A percentile compares a stretch with the other conserved stretches of the same genome.
Evolutionary conservation across 2,888 invertebrate genomes (phyloP).

Genomic region (Amphipoea lucens): DNA sequence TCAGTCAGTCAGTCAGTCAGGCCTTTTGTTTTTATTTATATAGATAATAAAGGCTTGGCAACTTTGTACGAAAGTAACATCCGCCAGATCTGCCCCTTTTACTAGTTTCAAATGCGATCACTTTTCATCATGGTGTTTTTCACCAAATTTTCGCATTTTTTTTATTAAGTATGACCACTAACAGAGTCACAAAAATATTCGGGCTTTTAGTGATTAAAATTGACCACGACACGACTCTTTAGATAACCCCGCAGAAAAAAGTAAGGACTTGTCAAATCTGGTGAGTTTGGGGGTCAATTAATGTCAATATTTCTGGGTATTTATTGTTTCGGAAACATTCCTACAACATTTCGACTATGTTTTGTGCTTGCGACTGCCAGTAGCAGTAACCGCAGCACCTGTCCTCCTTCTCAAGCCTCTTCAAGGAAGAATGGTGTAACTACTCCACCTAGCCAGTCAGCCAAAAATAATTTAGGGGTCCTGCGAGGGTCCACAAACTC

Average conservation of each 20-base stretch:
- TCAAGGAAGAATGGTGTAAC: no score
- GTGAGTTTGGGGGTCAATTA: neutral
- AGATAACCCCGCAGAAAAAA: neutral
- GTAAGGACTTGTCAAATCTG: neutral
- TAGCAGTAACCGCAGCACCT: neutral
- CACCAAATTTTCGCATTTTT: neutral
- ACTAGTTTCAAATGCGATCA: neutral
- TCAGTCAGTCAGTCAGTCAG: no score
- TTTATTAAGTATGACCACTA: neutral
- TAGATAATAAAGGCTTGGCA: neutral
- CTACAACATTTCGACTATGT: no score
- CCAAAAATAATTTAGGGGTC: neutral
- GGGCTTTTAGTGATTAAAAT: neutral
- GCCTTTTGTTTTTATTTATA: no score
- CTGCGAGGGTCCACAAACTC: neutral
- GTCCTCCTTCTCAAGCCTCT: no score
- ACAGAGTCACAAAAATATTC: neutral
- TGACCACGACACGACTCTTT: neutral
- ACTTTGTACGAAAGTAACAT: neutral
- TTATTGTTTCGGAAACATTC: no score
- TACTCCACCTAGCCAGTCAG: neutral
- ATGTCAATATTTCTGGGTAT: neutral
- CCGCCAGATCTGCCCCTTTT: neutral
- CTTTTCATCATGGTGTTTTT: neutral
- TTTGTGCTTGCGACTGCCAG: neutral